phyloP scores from a whole-genome alignment of 2,888 invertebrate species.

The Luperina testacea region DNA sequence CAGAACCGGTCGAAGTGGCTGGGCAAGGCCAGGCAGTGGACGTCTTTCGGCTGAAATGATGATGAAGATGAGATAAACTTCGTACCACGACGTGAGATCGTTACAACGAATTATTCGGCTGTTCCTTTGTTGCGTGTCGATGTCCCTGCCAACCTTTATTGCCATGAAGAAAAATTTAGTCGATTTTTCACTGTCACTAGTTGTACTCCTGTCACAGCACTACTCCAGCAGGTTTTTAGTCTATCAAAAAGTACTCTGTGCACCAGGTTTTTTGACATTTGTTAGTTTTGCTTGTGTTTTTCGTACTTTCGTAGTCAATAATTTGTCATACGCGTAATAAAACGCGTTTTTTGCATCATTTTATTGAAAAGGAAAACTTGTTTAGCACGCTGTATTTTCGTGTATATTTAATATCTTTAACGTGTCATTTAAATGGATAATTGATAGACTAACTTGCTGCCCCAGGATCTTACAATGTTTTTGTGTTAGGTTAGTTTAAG shows the following conservation, averaged over 20 bases:
- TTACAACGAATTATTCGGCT: too few relatives aligned
- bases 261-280: constrained; percentile 18
- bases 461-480: constrained; percentile 45
- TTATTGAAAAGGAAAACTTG: constrained; percentile 14
- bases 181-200: background rate
- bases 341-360: constrained; percentile 7
- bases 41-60: background rate
- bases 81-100: too few relatives aligned
- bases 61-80: background rate
- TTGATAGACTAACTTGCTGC: constrained; percentile 16
- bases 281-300: constrained; percentile 9
- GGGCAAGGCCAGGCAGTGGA: background rate
- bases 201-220: background rate
- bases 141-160: background rate
- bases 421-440: constrained; percentile 35
- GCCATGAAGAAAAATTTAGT: background rate
- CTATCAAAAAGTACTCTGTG: background rate
- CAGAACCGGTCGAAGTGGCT: background rate
- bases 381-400: constrained; percentile 12
- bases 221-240: too few relatives aligned
- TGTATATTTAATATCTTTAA: constrained; percentile 8
- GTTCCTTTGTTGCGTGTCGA: too few relatives aligned
- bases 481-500: constrained; percentile 52
- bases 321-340: constrained; percentile 7
- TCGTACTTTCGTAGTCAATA: constrained; percentile 27